Evolutionary conservation across 2,113 vertebrate species (phyloP), one percentile per base, ranked within the genome.

Genomic region (Ictalurus furcatus): DNA sequence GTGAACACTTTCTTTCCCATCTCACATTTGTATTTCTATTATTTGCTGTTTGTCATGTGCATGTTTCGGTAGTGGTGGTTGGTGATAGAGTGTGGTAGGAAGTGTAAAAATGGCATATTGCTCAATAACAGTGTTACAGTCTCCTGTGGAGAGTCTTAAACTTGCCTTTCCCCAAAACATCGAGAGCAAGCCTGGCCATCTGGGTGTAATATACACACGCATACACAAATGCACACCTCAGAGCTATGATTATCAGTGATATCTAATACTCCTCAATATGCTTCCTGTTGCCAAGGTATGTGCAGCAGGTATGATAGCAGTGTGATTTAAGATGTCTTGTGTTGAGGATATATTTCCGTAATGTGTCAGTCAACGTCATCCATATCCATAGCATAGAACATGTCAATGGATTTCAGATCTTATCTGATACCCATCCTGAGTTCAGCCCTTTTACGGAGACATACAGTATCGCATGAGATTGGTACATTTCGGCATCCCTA

Each of bases 201-300:
- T 71, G 79, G 56, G 44, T 87, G 52, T 13, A 58, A 87, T 40
- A 87, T 82, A 56, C 85, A 54, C 81, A 87, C 48, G 54, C 48
- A 87, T 37, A 11, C 63, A 83, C 30, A 80, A 78, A 86, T 14
- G 5, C 71, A 67, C 71, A 88, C 58, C 78, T 37, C 19, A 81
- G 78, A 25, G 44, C 44, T 48, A n/a, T 16, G 48, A 34, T 52
- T 8, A 81, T 56, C 16, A 83, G 30, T 83, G 30, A 6, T 21
- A 37, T 23, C 19, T 37, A 11, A 59, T 59, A 61, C 30, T 28
- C 19, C 4, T 61, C 13, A 40, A 61, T 25, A 84, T 3, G 58
- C 34, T 16, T 16, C 58, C 58, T 44, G 58, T 84, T 40, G 21
- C 30, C 17, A 37, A 44, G 59, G 16, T 8, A 84, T 63, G 23